Evolutionary conservation across 2,888 invertebrate genomes (phyloP).

Genomic region (Meteorus cinctellus): DNA sequence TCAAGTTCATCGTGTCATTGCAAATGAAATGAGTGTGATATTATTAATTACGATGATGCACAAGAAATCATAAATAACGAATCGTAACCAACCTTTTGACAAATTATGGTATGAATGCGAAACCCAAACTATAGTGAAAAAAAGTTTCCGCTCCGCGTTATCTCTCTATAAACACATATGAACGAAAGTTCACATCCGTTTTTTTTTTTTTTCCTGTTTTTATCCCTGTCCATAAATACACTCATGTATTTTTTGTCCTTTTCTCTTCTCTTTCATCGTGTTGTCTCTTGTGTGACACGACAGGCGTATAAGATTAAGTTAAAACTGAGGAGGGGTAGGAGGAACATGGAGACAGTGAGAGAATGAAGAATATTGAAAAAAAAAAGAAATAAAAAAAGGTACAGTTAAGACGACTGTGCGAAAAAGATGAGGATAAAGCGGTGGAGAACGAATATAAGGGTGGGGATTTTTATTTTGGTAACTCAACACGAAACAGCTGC

Average conservation of each 20-base stretch:
- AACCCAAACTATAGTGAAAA: neutral
- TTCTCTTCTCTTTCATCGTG: conserved; percentile 1
- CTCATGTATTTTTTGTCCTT: neutral
- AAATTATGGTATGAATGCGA: no score
- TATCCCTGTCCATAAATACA: neutral
- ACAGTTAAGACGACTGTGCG: neutral
- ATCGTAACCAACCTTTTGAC: no score
- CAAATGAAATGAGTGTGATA: no score
- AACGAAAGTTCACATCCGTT: neutral
- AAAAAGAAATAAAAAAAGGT: neutral
- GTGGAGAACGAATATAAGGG: conserved; percentile 11
- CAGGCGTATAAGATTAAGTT: neutral
- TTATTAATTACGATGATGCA: no score
- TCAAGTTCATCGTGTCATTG: no score
- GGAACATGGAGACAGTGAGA: neutral
- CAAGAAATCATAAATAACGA: no score
- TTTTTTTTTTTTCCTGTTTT: neutral
- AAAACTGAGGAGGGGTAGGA: neutral
- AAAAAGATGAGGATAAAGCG: neutral
- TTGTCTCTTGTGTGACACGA: neutral
- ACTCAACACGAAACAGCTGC: conserved; percentile 41
- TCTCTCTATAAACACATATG: neutral
- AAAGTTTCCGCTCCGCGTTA: neutral
- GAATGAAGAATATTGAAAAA: neutral
- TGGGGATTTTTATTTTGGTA: conserved; percentile 30